phyloP scores from a whole-genome alignment of 2,113 vertebrate genomes.

The Spea multiplicata region DNA sequence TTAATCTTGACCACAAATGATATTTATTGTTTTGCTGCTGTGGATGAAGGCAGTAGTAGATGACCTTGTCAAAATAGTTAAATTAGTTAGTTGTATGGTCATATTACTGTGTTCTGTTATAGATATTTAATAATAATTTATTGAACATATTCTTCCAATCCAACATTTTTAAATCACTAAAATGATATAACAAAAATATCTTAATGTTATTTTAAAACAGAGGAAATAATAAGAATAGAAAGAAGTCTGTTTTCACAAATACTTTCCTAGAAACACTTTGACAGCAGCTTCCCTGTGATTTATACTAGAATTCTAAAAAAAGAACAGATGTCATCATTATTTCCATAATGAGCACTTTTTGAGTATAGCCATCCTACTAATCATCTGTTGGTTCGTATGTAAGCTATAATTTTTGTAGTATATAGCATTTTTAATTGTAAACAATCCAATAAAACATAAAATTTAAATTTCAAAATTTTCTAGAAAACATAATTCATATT shows the following conservation, averaged over 20 bases:
- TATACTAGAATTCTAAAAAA: conserved; percentile 25
- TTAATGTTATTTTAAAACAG: conserved; percentile 36
- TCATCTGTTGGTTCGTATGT: conserved; percentile 8
- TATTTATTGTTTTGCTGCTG: too few relatives aligned
- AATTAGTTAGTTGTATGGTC: too few relatives aligned
- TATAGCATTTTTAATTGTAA: neutral
- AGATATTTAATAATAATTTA: too few relatives aligned
- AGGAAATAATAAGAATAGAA: conserved; percentile 19
- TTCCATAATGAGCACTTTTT: conserved; percentile 17
- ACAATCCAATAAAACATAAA: neutral
- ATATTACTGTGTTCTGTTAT: too few relatives aligned
- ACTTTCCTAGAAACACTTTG: conserved; percentile 23
- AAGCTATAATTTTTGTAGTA: neutral
- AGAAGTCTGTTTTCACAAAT: conserved; percentile 31
- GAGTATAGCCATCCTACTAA: neutral
- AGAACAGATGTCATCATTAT: conserved; percentile 24
- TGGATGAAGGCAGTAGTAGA: too few relatives aligned
- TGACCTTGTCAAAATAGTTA: too few relatives aligned
- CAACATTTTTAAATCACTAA: neutral
- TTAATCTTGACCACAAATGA: too few relatives aligned
- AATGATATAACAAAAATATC: conserved; percentile 23
- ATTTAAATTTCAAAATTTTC: neutral
- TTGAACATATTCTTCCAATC: neutral
- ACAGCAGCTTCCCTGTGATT: conserved; percentile 42
- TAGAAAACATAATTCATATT: neutral